These are phyloP conservation scores for Heliconius melpomene DNA, from an alignment of 1,140 invertebrate species.

Conservation along the genomic window DNA sequence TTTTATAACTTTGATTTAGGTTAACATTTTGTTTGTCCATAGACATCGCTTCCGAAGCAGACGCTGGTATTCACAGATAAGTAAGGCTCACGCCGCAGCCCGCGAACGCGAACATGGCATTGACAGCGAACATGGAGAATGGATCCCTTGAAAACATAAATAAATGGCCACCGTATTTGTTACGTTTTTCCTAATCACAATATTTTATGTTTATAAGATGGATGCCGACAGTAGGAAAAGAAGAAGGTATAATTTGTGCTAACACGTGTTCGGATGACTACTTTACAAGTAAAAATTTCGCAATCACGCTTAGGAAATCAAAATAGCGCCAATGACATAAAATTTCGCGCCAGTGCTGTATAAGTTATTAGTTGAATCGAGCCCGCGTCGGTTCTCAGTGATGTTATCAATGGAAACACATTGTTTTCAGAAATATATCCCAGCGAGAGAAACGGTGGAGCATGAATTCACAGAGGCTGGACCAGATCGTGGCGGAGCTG, in stretches of 20 bases:
- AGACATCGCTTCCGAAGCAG: conserved; percentile 32
- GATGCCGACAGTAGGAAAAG: conserved; percentile 62
- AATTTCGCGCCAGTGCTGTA: conserved; percentile 72
- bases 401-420: conserved; percentile 69
- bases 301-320: conserved; percentile 53
- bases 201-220: conserved; percentile 77
- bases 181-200: conserved; percentile 72
- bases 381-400: conserved; percentile 59
- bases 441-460: conserved; percentile 72
- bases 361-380: conserved; percentile 53
- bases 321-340: conserved; percentile 62
- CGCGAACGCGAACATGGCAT: conserved; percentile 51
- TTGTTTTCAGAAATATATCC: conserved; percentile 67
- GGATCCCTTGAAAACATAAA: conserved; percentile 71
- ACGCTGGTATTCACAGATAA: conserved; percentile 31
- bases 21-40: conserved; percentile 18
- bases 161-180: conserved; percentile 79
- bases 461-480: conserved; percentile 75
- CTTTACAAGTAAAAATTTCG: conserved; percentile 33
- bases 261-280: neutral
- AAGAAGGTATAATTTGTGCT: conserved; percentile 57
- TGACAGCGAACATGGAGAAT: conserved; percentile 68
- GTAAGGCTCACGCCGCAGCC: conserved; percentile 34
- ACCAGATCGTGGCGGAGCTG: conserved; percentile 76
- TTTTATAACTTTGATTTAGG: too few species aligned